phyloP scores from a whole-genome alignment of 2,888 invertebrate genomes.

The Fabriciana adippe region DNA sequence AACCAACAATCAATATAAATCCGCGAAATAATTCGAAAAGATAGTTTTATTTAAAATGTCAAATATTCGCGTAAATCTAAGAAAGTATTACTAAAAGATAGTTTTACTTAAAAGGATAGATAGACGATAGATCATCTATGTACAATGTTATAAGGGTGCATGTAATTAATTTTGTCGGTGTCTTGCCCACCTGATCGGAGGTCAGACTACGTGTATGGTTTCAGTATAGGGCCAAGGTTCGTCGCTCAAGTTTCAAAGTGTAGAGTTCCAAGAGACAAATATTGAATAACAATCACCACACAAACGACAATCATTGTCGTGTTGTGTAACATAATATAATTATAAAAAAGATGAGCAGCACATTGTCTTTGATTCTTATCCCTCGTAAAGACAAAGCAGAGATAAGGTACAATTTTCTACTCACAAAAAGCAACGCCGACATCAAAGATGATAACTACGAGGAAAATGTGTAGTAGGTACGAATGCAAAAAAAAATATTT shows the following conservation, averaged over 20 bases:
- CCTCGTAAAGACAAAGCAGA: background rate
- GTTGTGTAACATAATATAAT: background rate
- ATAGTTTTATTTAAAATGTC: too few species aligned
- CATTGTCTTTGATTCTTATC: background rate
- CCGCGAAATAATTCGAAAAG: too few species aligned
- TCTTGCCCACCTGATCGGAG: slow-evolving; percentile 17
- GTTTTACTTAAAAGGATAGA: too few species aligned
- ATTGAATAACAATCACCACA: slow-evolving; percentile 17
- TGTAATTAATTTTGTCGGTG: background rate
- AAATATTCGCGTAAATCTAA: too few species aligned
- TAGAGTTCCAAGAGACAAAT: slow-evolving; percentile 7
- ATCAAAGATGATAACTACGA: too few species aligned
- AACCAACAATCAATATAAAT: too few species aligned
- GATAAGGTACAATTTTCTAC: background rate
- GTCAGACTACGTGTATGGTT: slow-evolving; percentile 28
- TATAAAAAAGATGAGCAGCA: background rate
- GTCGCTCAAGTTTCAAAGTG: slow-evolving; percentile 29
- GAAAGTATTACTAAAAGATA: too few species aligned
- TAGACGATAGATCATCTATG: too few species aligned
- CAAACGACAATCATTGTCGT: background rate
- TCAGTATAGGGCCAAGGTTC: slow-evolving; percentile 34
- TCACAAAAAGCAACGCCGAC: too few species aligned
- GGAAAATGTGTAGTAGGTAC: too few species aligned
- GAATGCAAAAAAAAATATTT: too few species aligned
- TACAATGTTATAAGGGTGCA: too few species aligned